A percentile compares a stretch with the other conserved stretches of the same genome.
Evolutionary conservation across 1,140 invertebrate species (phyloP).

Genomic region (Listronotus bonariensis): DNA sequence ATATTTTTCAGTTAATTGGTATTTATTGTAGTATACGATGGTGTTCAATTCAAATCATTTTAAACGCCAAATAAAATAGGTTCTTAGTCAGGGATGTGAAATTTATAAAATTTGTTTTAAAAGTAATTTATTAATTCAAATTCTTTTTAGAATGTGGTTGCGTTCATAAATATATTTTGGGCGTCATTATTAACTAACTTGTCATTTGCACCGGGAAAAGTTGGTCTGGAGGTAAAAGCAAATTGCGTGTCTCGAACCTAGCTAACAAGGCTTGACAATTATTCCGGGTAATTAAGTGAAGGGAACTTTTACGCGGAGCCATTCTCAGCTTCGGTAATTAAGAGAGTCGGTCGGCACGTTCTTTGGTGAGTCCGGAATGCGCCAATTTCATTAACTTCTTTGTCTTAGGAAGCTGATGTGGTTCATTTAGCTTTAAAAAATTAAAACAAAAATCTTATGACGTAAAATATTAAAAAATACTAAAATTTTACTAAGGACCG

Average conservation of each 20-base stretch:
- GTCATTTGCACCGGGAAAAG: slow-evolving; percentile 30
- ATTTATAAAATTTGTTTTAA: too few relatives aligned
- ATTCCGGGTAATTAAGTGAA: slow-evolving; percentile 56
- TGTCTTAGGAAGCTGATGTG: slow-evolving; percentile 41
- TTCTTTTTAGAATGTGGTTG: not conserved
- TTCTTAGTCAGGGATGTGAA: too few relatives aligned
- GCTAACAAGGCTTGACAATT: slow-evolving; percentile 56
- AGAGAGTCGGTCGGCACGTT: slow-evolving; percentile 50
- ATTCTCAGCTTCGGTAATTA: slow-evolving; percentile 53
- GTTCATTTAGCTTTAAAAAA: slow-evolving; percentile 19
- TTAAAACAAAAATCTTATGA: too few relatives aligned
- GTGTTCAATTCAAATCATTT: too few relatives aligned
- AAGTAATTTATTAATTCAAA: too few relatives aligned
- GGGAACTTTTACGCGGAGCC: slow-evolving; percentile 51
- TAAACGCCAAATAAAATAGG: too few relatives aligned
- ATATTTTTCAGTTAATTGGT: too few relatives aligned
- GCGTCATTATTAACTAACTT: slow-evolving; percentile 13
- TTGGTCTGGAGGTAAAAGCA: slow-evolving; percentile 27
- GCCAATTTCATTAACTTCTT: slow-evolving; percentile 52
- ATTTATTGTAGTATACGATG: too few relatives aligned
- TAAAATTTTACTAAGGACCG: too few relatives aligned
- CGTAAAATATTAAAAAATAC: too few relatives aligned
- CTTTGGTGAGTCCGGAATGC: slow-evolving; percentile 50
- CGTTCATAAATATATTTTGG: slow-evolving; percentile 8
- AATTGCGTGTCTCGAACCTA: slow-evolving; percentile 37